Evolutionary conservation across 2,113 vertebrate genomes (phyloP), one percentile per base, ranked within the genome.

Genomic region (Oreotrochilus melanogaster): DNA sequence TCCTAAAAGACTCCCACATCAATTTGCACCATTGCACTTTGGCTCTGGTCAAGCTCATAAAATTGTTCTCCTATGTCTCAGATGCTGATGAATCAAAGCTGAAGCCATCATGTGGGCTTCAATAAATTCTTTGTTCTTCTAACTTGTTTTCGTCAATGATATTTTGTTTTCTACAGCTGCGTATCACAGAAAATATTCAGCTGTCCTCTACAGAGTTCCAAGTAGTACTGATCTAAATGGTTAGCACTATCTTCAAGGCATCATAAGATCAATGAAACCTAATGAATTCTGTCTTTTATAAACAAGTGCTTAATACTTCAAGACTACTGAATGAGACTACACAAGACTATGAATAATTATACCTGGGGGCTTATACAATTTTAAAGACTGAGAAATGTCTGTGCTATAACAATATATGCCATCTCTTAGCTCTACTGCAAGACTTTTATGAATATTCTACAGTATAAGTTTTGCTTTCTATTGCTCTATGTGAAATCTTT

Each of bases 81-180:
- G 75, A 79, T 84, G 65, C 66, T 70, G 86, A 24, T 92, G 93
- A 98, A 96, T 97, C 93, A 96, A 97, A 97, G 57, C 64, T 66
- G 86, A 84, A 89, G 58, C 76, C 87, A 75, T 94, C 91, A 73
- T 70, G 82, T 88, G 82, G 84, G 45, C 42, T 87, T 95, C 75
- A 97, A 80, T 93, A 88, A 94, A 86, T 57, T 86, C 90, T 95
- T 78, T 95, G 81, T 96, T 93, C 93, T 95, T 89, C 89, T 93
- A 93, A 98, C 71, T 88, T 96, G 75, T 95, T 96, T 96, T 93
- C 86, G 39, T 89, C 91, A 92, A 92, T 91, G 92, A 86, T 91
- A 47, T 96, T 93, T 88, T 96, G n/a, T 92, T 94, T 94, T 72
- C 70, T 92, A 83, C 70, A 83, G 62, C 71, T 97, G 67, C 56